These are phyloP conservation scores for Calidris pugnax DNA, from an alignment of 2,113 vertebrate species.

Conservation along the genomic window DNA sequence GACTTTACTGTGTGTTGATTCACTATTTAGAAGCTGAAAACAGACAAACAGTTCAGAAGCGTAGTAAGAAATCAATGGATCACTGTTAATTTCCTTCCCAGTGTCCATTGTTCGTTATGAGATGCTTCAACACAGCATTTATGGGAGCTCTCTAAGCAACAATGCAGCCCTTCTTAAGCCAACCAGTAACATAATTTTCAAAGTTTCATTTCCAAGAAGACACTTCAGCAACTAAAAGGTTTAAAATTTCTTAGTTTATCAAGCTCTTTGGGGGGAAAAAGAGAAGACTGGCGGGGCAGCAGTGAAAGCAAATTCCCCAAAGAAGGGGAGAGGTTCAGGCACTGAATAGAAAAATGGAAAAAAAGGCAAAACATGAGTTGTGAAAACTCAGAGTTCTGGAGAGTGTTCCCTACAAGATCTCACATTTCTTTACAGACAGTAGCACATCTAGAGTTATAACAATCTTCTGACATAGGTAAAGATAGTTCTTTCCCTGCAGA, in stretches of 20 bases:
- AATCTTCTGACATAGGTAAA: neutral
- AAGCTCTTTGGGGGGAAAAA: neutral
- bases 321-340: neutral
- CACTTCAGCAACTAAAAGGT: neutral
- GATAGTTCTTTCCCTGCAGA: neutral
- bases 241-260: slow-evolving; percentile 6
- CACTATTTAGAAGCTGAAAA: slow-evolving; percentile 20
- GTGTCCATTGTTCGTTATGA: slow-evolving; percentile 15
- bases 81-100: slow-evolving; percentile 30
- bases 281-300: neutral
- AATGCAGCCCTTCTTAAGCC: slow-evolving; percentile 39
- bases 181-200: neutral
- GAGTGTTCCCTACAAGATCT: neutral
- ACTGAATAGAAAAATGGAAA: neutral
- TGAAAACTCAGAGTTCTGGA: neutral
- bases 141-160: neutral
- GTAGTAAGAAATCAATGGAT: slow-evolving; percentile 20
- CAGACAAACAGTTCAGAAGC: slow-evolving; percentile 22
- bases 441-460: neutral
- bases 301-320: neutral
- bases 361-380: neutral
- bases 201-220: slow-evolving; percentile 23
- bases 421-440: neutral
- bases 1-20: slow-evolving; percentile 7
- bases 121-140: slow-evolving; percentile 17